phyloP scores from a whole-genome alignment of 2,888 invertebrate genomes.

The Hipparchia semele region DNA sequence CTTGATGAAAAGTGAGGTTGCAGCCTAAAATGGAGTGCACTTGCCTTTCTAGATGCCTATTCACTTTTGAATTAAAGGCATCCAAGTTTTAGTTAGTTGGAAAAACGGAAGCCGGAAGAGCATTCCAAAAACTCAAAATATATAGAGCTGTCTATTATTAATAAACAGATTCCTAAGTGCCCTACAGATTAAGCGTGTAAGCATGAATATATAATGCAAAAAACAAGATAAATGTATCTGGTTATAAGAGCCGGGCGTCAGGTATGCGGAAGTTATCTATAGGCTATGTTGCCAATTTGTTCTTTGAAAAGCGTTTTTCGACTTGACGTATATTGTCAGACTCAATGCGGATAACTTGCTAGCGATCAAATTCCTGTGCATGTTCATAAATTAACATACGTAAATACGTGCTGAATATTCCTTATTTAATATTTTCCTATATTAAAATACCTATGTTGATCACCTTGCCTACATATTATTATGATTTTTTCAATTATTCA shows the following conservation, averaged over 20 bases:
- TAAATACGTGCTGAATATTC: background rate
- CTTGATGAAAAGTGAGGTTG: too few relatives aligned
- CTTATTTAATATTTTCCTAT: too few relatives aligned
- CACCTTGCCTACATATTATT: too few relatives aligned
- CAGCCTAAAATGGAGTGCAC: too few relatives aligned
- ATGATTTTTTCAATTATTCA: too few relatives aligned
- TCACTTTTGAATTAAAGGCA: too few relatives aligned
- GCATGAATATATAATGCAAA: constrained; percentile 16
- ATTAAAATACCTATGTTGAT: too few relatives aligned
- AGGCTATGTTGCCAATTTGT: constrained; percentile 10
- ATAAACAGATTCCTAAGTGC: background rate
- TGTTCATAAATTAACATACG: background rate
- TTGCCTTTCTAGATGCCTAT: too few relatives aligned
- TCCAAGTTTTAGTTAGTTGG: too few relatives aligned
- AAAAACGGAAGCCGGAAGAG: too few relatives aligned
- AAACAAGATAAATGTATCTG: constrained; percentile 14
- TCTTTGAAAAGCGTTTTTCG: constrained; percentile 20
- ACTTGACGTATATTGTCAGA: background rate
- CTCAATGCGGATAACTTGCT: constrained; percentile 18
- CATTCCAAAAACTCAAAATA: background rate
- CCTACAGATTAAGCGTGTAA: constrained; percentile 9
- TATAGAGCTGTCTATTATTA: background rate
- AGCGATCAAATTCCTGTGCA: constrained; percentile 23
- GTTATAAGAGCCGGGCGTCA: constrained; percentile 26
- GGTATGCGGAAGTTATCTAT: constrained; percentile 49